A percentile compares a stretch with the other conserved stretches of the same genome.
These are phyloP conservation scores for Iguana delicatissima DNA, from an alignment of 2,797 vertebrate species.

Conservation along the genomic window DNA sequence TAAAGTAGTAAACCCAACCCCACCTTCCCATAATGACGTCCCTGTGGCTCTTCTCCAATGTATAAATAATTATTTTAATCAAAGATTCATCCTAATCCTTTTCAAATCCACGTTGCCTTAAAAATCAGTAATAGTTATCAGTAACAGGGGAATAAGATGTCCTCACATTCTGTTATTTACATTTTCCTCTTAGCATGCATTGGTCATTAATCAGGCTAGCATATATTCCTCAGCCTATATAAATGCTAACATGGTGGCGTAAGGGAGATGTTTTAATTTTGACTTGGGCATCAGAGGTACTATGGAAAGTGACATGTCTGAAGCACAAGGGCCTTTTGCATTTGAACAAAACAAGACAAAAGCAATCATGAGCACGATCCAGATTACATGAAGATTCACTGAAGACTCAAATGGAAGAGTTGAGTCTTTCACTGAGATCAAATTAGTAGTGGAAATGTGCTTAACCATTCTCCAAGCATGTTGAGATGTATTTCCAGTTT, in stretches of 20 bases:
- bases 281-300: neutral
- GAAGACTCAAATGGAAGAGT: neutral
- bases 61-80: neutral
- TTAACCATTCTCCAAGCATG: neutral
- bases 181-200: neutral
- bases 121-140: neutral
- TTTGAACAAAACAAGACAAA: neutral
- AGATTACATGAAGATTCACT: neutral
- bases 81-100: neutral
- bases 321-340: neutral
- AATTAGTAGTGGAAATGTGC: neutral
- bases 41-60: neutral
- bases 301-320: neutral
- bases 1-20: slow-evolving; percentile 6
- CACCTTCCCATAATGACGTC: neutral
- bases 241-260: neutral
- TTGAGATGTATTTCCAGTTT: too few relatives aligned
- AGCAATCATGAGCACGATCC: neutral
- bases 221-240: neutral
- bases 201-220: neutral
- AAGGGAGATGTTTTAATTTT: neutral
- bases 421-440: neutral
- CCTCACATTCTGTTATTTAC: neutral
- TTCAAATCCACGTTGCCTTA: neutral
- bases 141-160: neutral